phyloP scores from a whole-genome alignment of 2,888 invertebrate species.

The Hypercompe scribonia region DNA sequence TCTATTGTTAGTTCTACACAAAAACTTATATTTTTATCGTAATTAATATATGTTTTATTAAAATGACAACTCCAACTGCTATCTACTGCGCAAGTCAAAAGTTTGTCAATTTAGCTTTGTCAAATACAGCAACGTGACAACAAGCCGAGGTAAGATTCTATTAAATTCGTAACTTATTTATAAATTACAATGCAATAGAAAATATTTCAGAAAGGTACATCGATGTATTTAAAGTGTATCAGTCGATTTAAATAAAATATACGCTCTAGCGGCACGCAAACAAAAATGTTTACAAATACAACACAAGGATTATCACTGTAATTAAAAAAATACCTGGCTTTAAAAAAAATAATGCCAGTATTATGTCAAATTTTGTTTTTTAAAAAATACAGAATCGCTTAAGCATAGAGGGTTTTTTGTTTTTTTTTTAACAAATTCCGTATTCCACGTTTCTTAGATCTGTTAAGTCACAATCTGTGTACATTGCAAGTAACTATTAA shows the following conservation, averaged over 20 bases:
- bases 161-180: slow-evolving; percentile 22
- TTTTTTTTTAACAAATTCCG: too few relatives aligned
- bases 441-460: background rate
- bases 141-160: slow-evolving; percentile 34
- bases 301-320: slow-evolving; percentile 19
- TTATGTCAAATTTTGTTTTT: too few relatives aligned
- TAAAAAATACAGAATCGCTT: background rate
- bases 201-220: background rate
- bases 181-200: background rate
- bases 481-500: too few relatives aligned
- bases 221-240: slow-evolving; percentile 16
- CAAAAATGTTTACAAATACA: background rate
- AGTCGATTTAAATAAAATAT: background rate
- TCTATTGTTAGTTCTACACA: background rate
- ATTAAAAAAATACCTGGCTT: too few relatives aligned
- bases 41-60: background rate
- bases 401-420: background rate
- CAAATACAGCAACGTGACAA: slow-evolving; percentile 45
- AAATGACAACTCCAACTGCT: slow-evolving; percentile 46
- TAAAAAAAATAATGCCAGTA: too few relatives aligned
- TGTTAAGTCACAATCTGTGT: too few relatives aligned
- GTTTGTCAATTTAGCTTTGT: slow-evolving; percentile 58
- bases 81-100: slow-evolving; percentile 67
- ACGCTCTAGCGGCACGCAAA: background rate
- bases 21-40: background rate